Conservation (phyloP, 2,888 invertebrate species). For the Hyppa rectilinea region DNA sequence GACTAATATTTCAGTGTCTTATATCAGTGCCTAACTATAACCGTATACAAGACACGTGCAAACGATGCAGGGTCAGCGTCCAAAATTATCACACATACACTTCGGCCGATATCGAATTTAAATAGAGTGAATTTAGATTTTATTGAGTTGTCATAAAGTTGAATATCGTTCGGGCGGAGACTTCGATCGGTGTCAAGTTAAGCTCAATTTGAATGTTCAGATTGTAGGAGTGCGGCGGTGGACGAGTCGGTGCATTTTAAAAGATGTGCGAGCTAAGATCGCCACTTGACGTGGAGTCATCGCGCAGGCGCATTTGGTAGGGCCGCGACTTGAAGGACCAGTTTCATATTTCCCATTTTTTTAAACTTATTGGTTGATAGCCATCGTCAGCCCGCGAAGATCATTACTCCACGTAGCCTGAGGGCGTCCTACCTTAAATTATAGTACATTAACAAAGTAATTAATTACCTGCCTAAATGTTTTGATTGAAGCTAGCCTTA, state of each 20-base stretch:
- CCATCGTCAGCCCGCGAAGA: not conserved
- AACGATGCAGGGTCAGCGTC: conserved; percentile 55
- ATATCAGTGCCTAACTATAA: conserved; percentile 34
- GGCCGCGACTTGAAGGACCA: conserved; percentile 31
- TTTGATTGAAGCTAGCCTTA: not conserved
- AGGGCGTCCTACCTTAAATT: not conserved
- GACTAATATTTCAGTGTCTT: conserved; percentile 36
- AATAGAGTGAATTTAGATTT: conserved; percentile 41
- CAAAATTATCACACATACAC: conserved; percentile 56
- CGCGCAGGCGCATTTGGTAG: conserved; percentile 73
- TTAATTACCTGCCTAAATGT: too few relatives aligned
- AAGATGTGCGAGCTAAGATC: conserved; percentile 68
- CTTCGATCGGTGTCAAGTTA: conserved; percentile 59
- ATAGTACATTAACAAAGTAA: too few relatives aligned
- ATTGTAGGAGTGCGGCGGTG: conserved; percentile 61
- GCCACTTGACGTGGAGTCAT: conserved; percentile 65
- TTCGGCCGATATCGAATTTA: conserved; percentile 16
- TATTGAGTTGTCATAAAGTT: conserved; percentile 38
- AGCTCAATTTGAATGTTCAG: conserved; percentile 67
- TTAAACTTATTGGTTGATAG: not conserved
- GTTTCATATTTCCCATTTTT: conserved; percentile 16
- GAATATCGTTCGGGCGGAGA: conserved; percentile 20
- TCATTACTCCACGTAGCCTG: not conserved
- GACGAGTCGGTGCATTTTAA: conserved; percentile 66
- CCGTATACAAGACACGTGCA: conserved; percentile 46